These are phyloP conservation scores for Sebastes fasciatus DNA, from an alignment of 2,113 vertebrate species.

Conservation along the genomic window DNA sequence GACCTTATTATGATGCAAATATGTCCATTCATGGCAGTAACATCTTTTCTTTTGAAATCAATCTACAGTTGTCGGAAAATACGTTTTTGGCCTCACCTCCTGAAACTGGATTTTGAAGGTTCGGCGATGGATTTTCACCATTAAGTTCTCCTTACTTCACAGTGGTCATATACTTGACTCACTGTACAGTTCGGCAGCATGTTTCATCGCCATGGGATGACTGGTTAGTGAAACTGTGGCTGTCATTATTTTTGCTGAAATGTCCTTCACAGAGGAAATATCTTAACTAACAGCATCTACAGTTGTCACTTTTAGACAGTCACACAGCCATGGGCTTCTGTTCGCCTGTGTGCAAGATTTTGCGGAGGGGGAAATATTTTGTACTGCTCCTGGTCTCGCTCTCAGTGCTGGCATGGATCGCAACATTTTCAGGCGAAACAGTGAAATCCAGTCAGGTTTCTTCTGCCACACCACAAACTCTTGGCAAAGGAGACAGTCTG, in stretches of 20 bases:
- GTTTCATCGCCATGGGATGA: constrained; percentile 55
- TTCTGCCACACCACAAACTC: constrained; percentile 50
- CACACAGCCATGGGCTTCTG: constrained; percentile 84
- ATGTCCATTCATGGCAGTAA: not conserved
- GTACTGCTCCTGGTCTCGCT: constrained; percentile 84
- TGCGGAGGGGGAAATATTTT: constrained; percentile 84
- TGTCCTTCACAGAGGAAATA: constrained; percentile 14
- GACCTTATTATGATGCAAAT: not conserved
- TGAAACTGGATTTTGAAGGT: constrained; percentile 32
- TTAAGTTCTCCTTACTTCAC: not conserved
- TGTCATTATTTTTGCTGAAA: constrained; percentile 12
- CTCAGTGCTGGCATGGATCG: constrained; percentile 87
- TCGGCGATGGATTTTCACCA: constrained; percentile 35
- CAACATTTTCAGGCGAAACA: constrained; percentile 78
- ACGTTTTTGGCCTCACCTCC: not conserved
- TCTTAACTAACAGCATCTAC: constrained; percentile 16
- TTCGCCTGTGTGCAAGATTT: constrained; percentile 70
- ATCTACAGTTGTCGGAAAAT: constrained; percentile 33
- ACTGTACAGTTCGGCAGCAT: constrained; percentile 13
- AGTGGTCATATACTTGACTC: not conserved
- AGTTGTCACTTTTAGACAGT: not conserved
- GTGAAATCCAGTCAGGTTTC: constrained; percentile 61
- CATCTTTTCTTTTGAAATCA: constrained; percentile 22
- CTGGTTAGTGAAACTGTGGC: constrained; percentile 20
- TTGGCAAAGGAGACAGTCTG: constrained; percentile 21